Evolutionary conservation across 2,888 invertebrate species (phyloP).

Genomic region (Scaptomyza polygonia): DNA sequence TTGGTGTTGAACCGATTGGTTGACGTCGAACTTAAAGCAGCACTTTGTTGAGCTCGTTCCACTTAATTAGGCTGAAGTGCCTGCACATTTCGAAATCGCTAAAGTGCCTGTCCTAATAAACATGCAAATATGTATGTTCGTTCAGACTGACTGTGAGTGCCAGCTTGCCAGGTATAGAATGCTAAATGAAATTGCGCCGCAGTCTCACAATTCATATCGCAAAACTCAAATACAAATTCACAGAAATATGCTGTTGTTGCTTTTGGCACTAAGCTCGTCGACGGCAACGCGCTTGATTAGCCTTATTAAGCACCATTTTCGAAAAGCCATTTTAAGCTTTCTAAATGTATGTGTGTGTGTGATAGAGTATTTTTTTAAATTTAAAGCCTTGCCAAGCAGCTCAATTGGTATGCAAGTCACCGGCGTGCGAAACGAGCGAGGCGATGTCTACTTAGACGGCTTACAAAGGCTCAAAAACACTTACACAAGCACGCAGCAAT

Average conservation of each 20-base stretch:
- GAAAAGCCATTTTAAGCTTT: constrained; percentile 69
- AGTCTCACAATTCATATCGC: constrained; percentile 19
- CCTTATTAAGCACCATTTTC: constrained; percentile 71
- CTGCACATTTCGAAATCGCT: not conserved
- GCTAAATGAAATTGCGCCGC: constrained; percentile 32
- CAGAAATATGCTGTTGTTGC: constrained; percentile 21
- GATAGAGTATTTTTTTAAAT: constrained; percentile 27
- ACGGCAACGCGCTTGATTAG: constrained; percentile 64
- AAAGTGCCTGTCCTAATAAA: constrained; percentile 10
- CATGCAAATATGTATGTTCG: constrained; percentile 28
- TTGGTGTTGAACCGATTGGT: constrained; percentile 2
- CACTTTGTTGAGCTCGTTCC: not conserved
- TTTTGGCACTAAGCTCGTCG: constrained; percentile 41
- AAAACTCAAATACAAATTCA: constrained; percentile 19
- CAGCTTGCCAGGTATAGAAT: constrained; percentile 4
- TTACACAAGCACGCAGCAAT: not conserved
- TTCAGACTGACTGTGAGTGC: constrained; percentile 24
- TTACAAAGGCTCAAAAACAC: constrained; percentile 39
- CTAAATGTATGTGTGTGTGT: constrained; percentile 4
- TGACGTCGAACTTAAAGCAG: not conserved
- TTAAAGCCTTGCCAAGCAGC: constrained; percentile 33
- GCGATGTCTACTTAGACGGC: constrained; percentile 37
- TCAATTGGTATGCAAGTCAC: constrained; percentile 76
- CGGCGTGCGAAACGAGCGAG: constrained; percentile 25
- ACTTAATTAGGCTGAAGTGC: constrained; percentile 13